Evolutionary conservation across 1,140 invertebrate genomes (phyloP).

Genomic region (Meloidogyne floridensis): DNA sequence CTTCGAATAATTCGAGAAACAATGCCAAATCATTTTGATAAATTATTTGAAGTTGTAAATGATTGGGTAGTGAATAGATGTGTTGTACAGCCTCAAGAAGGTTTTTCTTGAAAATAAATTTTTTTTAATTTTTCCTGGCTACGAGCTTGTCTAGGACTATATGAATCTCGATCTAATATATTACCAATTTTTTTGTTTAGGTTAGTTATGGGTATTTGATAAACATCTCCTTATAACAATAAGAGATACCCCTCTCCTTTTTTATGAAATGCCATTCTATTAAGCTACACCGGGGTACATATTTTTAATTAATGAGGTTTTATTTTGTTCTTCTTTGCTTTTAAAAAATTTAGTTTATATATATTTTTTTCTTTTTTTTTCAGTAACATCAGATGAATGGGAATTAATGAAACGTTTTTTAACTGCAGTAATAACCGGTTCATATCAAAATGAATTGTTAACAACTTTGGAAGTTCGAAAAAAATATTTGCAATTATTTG

Average conservation of each 20-base stretch:
- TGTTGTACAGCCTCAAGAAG: slow-evolving; percentile 32
- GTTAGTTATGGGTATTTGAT: too few species aligned
- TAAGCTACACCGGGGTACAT: too few species aligned
- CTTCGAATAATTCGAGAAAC: slow-evolving; percentile 43
- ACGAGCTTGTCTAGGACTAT: too few species aligned
- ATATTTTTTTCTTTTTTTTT: not conserved
- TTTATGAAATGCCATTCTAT: too few species aligned
- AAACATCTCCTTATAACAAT: too few species aligned
- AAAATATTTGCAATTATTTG: slow-evolving; percentile 43
- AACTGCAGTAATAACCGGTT: slow-evolving; percentile 41
- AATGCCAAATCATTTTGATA: slow-evolving; percentile 39
- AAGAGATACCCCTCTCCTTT: too few species aligned
- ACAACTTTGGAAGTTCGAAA: slow-evolving; percentile 37
- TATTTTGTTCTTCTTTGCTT: too few species aligned
- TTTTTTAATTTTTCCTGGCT: not conserved
- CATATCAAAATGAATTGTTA: slow-evolving; percentile 16
- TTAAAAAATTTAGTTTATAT: too few species aligned
- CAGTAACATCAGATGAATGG: slow-evolving; percentile 49
- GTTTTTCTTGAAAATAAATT: slow-evolving; percentile 16
- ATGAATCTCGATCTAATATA: too few species aligned
- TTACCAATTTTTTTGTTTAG: too few species aligned
- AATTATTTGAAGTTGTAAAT: slow-evolving; percentile 37
- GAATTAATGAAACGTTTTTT: slow-evolving; percentile 55
- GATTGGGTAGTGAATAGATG: slow-evolving; percentile 49
- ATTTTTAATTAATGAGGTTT: too few species aligned